Evolutionary conservation across 2,797 vertebrate genomes (phyloP), one percentile per base, ranked within the genome.

Genomic region (Melanitta fusca): DNA sequence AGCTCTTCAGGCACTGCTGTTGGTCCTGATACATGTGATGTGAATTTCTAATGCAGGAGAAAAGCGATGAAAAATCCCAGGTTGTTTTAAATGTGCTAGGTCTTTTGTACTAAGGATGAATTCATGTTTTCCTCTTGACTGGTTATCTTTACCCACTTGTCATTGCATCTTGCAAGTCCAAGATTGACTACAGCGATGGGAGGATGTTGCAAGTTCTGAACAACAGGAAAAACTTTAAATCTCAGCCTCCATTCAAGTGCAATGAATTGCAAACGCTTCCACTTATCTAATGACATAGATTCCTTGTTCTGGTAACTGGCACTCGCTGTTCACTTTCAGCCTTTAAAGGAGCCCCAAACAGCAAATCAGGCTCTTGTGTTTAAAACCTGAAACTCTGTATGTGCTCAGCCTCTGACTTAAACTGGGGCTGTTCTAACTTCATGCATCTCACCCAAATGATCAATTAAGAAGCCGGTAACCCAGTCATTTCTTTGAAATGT

Each of bases 231-330:
- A 38, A 3, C 16, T 71, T 61, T 49, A 75, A 60, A 38, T 87
- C 53, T 95, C 60, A 39, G 49, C 38, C 69, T 74, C 16, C 30
- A 16, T 74, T 85, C 51, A 86, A 75, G 38, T 58, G 66, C 53
- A 66, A 36, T 75, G 72, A 73, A 43, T 79, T 85, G 78, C 75
- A 90, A 94, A 88, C 86, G 41, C 60, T 91, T 75, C 43, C 70
- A 72, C 4, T 70, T 88, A 66, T 10, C 47, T 64, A 68, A 39
- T 80, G 34, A 57, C 43, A 77, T 17, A 47, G 56, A 61, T 75
- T 75, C 41, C 85, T 81, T 84, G 27, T 62, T 93, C 56, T 60
- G 19, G 60, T 85, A 77, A 36, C 51, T 47, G 81, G 5, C 56
- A 47, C 28, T 36, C 39, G 34, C 25, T 36, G 49, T 79, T 80